Evolutionary conservation across 2,888 invertebrate genomes (phyloP).

Genomic region (Trichopria drosophilae): DNA sequence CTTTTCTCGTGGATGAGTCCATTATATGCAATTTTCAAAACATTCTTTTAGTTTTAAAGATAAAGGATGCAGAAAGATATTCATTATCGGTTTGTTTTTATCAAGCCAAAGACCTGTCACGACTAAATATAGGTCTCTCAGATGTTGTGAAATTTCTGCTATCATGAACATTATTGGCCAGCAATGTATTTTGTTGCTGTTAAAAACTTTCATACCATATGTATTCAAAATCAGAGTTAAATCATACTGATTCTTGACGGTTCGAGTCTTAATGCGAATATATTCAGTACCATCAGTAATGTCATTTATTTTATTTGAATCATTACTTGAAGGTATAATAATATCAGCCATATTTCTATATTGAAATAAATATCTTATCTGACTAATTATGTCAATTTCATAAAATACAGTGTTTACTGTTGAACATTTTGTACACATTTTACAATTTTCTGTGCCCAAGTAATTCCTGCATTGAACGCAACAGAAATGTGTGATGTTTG

Average conservation of each 20-base stretch:
- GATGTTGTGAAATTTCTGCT: slow-evolving; percentile 25
- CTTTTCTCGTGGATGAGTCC: slow-evolving; percentile 19
- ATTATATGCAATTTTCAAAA: slow-evolving; percentile 19
- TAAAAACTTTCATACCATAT: slow-evolving; percentile 25
- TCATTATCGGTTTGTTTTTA: slow-evolving; percentile 20
- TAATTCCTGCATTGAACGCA: slow-evolving; percentile 19
- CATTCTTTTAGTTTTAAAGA: slow-evolving; percentile 17
- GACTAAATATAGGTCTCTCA: slow-evolving; percentile 22
- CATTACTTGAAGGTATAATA: slow-evolving; percentile 5
- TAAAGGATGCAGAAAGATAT: slow-evolving; percentile 24
- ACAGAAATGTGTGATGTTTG: slow-evolving; percentile 22
- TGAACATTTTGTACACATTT: slow-evolving; percentile 23
- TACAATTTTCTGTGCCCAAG: slow-evolving; percentile 1
- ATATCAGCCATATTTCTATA: slow-evolving; percentile 20
- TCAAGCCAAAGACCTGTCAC: slow-evolving; percentile 24
- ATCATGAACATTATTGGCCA: slow-evolving; percentile 29
- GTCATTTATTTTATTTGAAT: slow-evolving; percentile 14
- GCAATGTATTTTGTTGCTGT: slow-evolving; percentile 20
- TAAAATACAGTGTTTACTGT: slow-evolving; percentile 24
- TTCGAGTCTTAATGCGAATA: slow-evolving; percentile 23
- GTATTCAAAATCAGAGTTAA: slow-evolving; percentile 30
- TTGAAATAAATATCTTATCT: slow-evolving; percentile 30
- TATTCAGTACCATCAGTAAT: slow-evolving; percentile 32
- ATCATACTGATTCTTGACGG: slow-evolving; percentile 19
- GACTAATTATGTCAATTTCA: slow-evolving; percentile 29